These are phyloP conservation scores for Pangasianodon gigas DNA, from an alignment of 2,113 vertebrate species.

Conservation along the genomic window DNA sequence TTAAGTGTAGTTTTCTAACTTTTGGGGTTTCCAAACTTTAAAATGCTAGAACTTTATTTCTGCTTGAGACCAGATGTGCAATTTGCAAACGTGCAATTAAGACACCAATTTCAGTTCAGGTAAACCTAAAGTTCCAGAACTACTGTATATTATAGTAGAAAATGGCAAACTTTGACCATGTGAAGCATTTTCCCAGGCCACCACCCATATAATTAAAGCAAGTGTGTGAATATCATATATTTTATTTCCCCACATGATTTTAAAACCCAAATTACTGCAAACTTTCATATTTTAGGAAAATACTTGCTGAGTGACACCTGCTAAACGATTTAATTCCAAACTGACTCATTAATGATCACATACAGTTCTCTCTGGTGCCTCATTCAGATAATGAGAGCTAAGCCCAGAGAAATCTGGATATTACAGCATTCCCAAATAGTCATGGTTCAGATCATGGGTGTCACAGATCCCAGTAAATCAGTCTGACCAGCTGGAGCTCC, in stretches of 20 bases:
- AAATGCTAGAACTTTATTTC: neutral
- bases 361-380: constrained; percentile 46
- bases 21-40: neutral
- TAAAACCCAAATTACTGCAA: constrained; percentile 17
- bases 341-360: constrained; percentile 31
- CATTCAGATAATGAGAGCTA: constrained; percentile 50
- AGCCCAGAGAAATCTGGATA: constrained; percentile 64
- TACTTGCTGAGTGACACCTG: constrained; percentile 45
- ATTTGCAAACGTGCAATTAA: neutral
- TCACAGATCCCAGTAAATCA: constrained; percentile 63
- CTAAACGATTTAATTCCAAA: constrained; percentile 47
- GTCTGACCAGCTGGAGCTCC: constrained; percentile 46
- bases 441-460: constrained; percentile 60
- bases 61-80: neutral
- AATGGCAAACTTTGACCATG: neutral
- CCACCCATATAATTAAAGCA: neutral
- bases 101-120: neutral
- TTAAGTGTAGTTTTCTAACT: neutral
- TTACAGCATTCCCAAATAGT: constrained; percentile 58
- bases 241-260: neutral
- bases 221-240: neutral
- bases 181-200: neutral
- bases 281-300: constrained; percentile 45
- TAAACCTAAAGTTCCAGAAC: neutral
- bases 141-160: neutral